These are phyloP conservation scores for Rhabdomys pumilio DNA, from an alignment of 2,797 vertebrate species.

Conservation along the genomic window DNA sequence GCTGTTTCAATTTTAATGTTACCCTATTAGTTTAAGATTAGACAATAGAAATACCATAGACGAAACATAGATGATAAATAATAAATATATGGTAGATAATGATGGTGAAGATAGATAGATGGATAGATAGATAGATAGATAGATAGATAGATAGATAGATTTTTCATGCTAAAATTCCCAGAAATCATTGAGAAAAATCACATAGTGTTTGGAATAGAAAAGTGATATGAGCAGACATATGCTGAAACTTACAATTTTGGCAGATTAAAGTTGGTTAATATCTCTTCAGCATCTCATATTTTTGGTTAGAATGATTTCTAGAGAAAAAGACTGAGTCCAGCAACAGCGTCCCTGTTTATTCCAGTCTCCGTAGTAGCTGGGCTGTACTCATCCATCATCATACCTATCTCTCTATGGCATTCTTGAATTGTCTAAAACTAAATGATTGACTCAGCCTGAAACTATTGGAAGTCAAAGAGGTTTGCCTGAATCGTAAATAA, in stretches of 20 bases:
- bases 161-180: slow-evolving; percentile 24
- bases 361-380: too few relatives aligned
- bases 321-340: neutral
- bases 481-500: neutral
- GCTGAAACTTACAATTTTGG: slow-evolving; percentile 9
- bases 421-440: neutral
- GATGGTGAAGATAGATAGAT: neutral
- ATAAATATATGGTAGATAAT: neutral
- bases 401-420: neutral
- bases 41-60: neutral
- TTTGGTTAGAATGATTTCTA: slow-evolving; percentile 3
- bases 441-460: neutral
- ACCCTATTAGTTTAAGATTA: neutral
- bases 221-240: neutral
- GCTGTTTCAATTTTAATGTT: slow-evolving; percentile 5
- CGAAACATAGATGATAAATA: neutral
- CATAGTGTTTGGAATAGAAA: slow-evolving; percentile 9
- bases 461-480: neutral
- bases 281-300: slow-evolving; percentile 4
- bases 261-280: neutral
- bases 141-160: neutral
- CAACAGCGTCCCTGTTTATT: neutral
- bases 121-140: too few relatives aligned
- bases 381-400: too few relatives aligned
- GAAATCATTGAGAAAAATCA: slow-evolving; percentile 46